Conservation (phyloP, 1,140 invertebrate genomes). For the Hypsibius dujardini region DNA sequence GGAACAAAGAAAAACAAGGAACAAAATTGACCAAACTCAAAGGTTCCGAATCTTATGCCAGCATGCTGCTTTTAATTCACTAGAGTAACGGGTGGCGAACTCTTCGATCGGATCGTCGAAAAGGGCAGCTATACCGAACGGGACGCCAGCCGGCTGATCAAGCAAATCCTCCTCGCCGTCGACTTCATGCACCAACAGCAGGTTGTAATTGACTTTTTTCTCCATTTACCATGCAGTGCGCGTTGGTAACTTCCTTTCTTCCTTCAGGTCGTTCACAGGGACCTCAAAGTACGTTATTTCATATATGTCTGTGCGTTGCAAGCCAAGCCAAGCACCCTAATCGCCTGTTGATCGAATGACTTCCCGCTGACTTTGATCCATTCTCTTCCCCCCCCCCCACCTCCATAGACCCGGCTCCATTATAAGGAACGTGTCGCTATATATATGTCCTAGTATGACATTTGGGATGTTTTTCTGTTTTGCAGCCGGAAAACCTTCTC, state of each 20-base stretch:
- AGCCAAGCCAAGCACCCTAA: no score
- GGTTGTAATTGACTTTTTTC: background rate
- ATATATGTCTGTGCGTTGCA: no score
- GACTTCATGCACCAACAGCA: conserved; percentile 75
- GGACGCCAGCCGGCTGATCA: conserved; percentile 84
- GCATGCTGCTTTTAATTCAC: no score
- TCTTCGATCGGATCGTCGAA: conserved; percentile 96
- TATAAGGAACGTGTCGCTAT: no score
- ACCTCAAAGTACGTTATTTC: conserved; percentile 19
- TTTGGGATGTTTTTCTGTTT: conserved; percentile 24
- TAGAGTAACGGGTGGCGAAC: conserved; percentile 92
- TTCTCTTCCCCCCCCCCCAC: no score
- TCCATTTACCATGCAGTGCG: background rate
- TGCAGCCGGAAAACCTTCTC: conserved; percentile 86
- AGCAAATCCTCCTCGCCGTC: conserved; percentile 88
- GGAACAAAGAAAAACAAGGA: no score
- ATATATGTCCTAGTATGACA: no score
- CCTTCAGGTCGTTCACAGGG: conserved; percentile 42
- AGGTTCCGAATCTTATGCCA: no score
- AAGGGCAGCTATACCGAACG: conserved; percentile 99
- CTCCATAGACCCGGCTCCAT: no score
- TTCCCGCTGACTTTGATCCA: no score
- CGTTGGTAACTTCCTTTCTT: conserved; percentile 37
- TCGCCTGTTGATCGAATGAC: no score
- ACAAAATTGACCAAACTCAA: no score